These are phyloP conservation scores for Arbacia lixula DNA, from an alignment of 53 echinoderm and acorn worm genomes.

Conservation along the genomic window DNA sequence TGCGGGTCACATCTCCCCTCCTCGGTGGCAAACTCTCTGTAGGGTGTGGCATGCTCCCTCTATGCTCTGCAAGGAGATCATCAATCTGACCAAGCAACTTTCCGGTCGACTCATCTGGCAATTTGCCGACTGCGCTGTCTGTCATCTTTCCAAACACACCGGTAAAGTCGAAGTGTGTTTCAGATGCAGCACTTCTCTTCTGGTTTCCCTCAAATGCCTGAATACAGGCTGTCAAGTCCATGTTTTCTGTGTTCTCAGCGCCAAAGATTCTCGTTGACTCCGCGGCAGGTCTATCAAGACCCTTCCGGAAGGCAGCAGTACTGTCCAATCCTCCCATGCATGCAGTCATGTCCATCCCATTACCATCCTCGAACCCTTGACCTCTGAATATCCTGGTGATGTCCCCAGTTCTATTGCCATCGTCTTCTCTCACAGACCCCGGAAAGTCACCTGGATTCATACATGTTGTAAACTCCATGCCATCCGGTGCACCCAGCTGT, in stretches of 20 bases:
- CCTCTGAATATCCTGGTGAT: slow-evolving; percentile 50
- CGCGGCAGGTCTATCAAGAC: slow-evolving; percentile 11
- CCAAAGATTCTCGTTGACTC: slow-evolving; percentile 66
- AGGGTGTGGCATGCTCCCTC: not conserved
- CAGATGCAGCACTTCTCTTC: not conserved
- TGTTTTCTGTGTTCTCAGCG: slow-evolving; percentile 59
- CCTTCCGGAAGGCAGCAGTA: not conserved
- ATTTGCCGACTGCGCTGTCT: slow-evolving; percentile 10
- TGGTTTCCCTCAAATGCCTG: not conserved
- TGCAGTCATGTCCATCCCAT: slow-evolving; percentile 46
- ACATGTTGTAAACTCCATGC: slow-evolving; percentile 43
- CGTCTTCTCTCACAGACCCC: too few species aligned
- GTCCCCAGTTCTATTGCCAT: slow-evolving; percentile 3
- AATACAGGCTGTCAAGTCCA: slow-evolving; percentile 73
- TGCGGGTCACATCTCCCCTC: not conserved
- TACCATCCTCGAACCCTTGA: slow-evolving; percentile 20
- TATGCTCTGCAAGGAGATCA: not conserved
- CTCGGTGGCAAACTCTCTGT: not conserved
- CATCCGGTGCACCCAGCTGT: not conserved
- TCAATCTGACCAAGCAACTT: slow-evolving; percentile 9
- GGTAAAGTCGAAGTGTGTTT: slow-evolving; percentile 20
- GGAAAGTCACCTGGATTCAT: not conserved
- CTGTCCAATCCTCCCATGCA: slow-evolving; percentile 36
- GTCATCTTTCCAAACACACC: slow-evolving; percentile 29
- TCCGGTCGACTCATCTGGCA: slow-evolving; percentile 39